Base-by-base conservation (phyloP, 2,113 vertebrate species). In the Megatriorchis doriae region DNA sequence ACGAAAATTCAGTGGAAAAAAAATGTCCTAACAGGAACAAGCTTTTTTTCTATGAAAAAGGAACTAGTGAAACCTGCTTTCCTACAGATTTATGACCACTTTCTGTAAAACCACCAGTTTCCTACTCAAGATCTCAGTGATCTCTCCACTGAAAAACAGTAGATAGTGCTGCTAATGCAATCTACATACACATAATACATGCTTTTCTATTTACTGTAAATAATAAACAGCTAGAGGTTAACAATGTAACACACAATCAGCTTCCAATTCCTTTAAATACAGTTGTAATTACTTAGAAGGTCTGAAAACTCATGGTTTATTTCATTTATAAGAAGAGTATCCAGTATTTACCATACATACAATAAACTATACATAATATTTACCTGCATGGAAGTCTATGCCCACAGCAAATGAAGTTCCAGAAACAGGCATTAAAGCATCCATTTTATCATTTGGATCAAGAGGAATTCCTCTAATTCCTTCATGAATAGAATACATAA, bases 331-430 rank as follows among this genome's bases (percentile, higher is more conserved):
- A 72, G 42, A 62, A 72, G 8, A 58, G 8, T 16, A 26, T 16
- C 55, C 13, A 23, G 31, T 43, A 65, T 29, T 78, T 52, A 50
- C 9, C 10, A 14, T 4, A 13, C 1, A 10, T 25, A 58, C 3
- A 79, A 73, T 11, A 38, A 59, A 52, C 7, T 13, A 8, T 6
- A 48, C 5, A 5, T 11, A 48, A 38, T 70, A 96, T 83, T 97
- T 98, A 99, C 99, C 99, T 98, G 99, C 99, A 97, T 99, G 99
- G 87, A 99, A 99, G 94, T 99, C 99, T 89, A 99, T 98, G 71
- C 99, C 99, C 43, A 99, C 99, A 81, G 99, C 99, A 98, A 99
- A 99, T 13, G 99, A 98, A 22, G 99, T 98, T 84, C 99, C 99
- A 56, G 99, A 99, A 95, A 99, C 98, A 22, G 99, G 99, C 99